Conservation (phyloP, 2,888 invertebrate genomes). For the Neria commutata region DNA sequence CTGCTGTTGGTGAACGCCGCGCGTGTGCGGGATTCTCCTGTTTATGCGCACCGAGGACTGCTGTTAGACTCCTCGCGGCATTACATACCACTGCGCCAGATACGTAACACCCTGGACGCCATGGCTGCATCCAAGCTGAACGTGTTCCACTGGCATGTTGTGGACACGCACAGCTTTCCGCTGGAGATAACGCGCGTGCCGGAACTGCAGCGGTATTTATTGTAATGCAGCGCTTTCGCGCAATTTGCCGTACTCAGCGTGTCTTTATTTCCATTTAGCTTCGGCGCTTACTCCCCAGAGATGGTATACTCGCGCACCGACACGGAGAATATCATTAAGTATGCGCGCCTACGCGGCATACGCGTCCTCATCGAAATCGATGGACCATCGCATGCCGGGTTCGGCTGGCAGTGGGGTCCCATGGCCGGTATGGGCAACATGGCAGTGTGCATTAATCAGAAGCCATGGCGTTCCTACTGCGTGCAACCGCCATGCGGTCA, state of each 20-base stretch:
- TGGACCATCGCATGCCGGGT: slow-evolving; percentile 84
- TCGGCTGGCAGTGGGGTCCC: slow-evolving; percentile 83
- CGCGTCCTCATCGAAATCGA: slow-evolving; percentile 88
- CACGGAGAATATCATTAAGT: slow-evolving; percentile 72
- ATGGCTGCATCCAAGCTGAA: slow-evolving; percentile 91
- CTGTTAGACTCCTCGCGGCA: slow-evolving; percentile 89
- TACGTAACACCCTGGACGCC: slow-evolving; percentile 75
- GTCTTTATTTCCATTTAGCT: slow-evolving; percentile 63
- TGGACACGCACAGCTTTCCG: slow-evolving; percentile 92
- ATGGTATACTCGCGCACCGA: slow-evolving; percentile 74
- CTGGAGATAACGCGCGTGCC: slow-evolving; percentile 77
- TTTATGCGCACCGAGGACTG: slow-evolving; percentile 83
- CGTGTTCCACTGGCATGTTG: slow-evolving; percentile 90
- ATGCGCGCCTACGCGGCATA: slow-evolving; percentile 80
- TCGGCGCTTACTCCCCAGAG: slow-evolving; percentile 73
- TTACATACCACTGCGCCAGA: slow-evolving; percentile 74
- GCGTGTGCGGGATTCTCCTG: slow-evolving; percentile 77
- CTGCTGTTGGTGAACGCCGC: slow-evolving; percentile 70
- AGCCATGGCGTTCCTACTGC: slow-evolving; percentile 76
- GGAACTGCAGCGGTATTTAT: slow-evolving; percentile 70
- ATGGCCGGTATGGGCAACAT: slow-evolving; percentile 68
- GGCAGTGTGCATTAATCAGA: slow-evolving; percentile 70
- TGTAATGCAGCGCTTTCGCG: not conserved
- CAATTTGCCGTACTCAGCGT: not conserved
- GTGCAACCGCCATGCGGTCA: slow-evolving; percentile 87